Conservation (phyloP, 2,888 invertebrate genomes). For the Orthosia cruda region DNA sequence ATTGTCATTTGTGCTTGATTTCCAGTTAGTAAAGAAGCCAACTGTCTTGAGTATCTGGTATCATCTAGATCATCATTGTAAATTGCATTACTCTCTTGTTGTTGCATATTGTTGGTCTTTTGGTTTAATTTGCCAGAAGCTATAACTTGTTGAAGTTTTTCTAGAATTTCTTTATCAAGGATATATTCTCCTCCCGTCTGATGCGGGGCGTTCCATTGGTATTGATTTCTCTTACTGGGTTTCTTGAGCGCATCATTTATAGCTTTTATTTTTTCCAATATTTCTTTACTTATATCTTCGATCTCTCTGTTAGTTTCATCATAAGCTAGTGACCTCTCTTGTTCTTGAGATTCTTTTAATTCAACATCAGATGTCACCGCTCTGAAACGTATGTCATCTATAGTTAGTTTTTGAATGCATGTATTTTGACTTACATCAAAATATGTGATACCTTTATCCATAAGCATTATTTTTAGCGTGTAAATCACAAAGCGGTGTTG, state of each 20-base stretch:
- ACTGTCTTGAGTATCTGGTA: constrained; percentile 72
- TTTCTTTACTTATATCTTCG: constrained; percentile 82
- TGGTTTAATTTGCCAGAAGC: constrained; percentile 81
- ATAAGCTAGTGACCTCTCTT: constrained; percentile 77
- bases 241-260: constrained; percentile 89
- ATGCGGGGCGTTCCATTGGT: constrained; percentile 78
- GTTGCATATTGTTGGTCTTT: constrained; percentile 65
- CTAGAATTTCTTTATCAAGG: constrained; percentile 82
- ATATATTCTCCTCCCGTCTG: constrained; percentile 77
- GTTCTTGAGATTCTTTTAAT: constrained; percentile 52
- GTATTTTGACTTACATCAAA: constrained; percentile 15
- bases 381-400: constrained; percentile 75
- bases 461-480: constrained; percentile 72
- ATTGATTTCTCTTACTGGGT: constrained; percentile 78
- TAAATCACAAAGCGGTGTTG: constrained; percentile 73
- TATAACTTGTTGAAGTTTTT: constrained; percentile 85
- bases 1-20: constrained; percentile 65
- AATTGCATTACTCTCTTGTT: constrained; percentile 72
- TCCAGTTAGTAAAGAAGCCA: constrained; percentile 60
- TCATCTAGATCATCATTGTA: constrained; percentile 54
- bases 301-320: constrained; percentile 71
- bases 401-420: constrained; percentile 28
- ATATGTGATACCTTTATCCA: constrained; percentile 64
- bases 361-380: constrained; percentile 65
- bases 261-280: constrained; percentile 91